A percentile compares a stretch with the other conserved stretches of the same genome.
These are phyloP conservation scores for Pteropus alecto DNA, from an alignment of 2,113 vertebrate species.

Conservation along the genomic window DNA sequence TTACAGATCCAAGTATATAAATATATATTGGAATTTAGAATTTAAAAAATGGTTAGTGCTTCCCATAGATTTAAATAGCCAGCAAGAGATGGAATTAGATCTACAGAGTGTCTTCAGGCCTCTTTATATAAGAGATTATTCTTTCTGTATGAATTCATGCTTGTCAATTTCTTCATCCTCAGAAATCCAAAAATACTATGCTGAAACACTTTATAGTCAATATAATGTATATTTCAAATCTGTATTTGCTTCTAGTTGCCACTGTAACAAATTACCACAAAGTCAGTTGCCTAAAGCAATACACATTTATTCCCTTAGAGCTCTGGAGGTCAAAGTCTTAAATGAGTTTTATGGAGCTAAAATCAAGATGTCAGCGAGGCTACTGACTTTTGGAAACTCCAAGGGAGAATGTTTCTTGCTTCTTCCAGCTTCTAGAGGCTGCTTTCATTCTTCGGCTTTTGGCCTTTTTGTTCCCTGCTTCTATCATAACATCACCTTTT, in stretches of 20 bases:
- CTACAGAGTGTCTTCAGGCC: background rate
- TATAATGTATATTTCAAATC: background rate
- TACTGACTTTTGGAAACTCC: background rate
- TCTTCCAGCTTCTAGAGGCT: background rate
- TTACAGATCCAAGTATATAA: background rate
- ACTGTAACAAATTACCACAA: background rate
- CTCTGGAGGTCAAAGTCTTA: background rate
- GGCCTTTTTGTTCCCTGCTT: background rate
- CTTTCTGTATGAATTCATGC: background rate
- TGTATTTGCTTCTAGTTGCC: background rate
- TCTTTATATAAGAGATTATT: background rate
- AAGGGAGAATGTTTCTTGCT: accelerated
- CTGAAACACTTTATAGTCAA: background rate
- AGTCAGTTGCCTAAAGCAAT: background rate
- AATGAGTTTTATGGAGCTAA: background rate
- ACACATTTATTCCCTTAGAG: background rate
- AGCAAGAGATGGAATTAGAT: background rate
- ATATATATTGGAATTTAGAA: background rate
- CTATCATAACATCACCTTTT: background rate
- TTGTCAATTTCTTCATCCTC: background rate
- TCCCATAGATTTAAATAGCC: background rate
- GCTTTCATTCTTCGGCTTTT: background rate
- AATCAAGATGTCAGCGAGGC: background rate
- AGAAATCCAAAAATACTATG: background rate
- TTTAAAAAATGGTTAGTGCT: background rate